phyloP scores from a whole-genome alignment of 2,888 invertebrate species.

The Seira sanloemensis region DNA sequence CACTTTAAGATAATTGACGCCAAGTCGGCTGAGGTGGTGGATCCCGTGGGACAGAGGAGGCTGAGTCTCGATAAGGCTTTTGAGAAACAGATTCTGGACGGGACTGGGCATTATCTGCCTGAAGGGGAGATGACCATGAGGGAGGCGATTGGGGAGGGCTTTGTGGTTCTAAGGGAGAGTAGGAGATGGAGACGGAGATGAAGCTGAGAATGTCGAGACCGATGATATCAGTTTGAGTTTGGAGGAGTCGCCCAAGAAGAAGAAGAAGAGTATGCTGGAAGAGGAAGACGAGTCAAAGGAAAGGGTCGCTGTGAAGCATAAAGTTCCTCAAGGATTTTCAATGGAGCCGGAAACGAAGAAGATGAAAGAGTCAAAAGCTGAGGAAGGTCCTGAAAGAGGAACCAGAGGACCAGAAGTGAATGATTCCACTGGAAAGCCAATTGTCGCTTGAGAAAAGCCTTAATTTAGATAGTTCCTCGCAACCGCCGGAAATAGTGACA shows the following conservation, averaged over 20 bases:
- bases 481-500: no score
- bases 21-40: slow-evolving; percentile 87
- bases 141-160: slow-evolving; percentile 64
- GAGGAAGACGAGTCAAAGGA: neutral
- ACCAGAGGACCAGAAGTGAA: no score
- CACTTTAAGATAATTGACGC: slow-evolving; percentile 90
- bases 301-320: neutral
- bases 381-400: neutral
- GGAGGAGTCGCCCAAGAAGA: neutral
- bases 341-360: neutral
- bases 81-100: slow-evolving; percentile 86
- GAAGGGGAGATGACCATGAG: slow-evolving; percentile 75
- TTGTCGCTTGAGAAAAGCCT: no score
- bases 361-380: neutral
- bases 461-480: no score
- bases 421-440: no score
- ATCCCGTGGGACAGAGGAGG: slow-evolving; percentile 84
- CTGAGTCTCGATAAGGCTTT: slow-evolving; percentile 84
- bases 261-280: neutral
- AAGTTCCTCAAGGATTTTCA: neutral
- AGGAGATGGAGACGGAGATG: slow-evolving; percentile 37
- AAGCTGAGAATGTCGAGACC: neutral
- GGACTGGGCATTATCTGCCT: slow-evolving; percentile 84
- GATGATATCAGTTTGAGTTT: no score
- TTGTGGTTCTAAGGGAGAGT: slow-evolving; percentile 78